Base-by-base conservation (phyloP, 1,140 invertebrate genomes). In the Drosophila lacertosa region DNA sequence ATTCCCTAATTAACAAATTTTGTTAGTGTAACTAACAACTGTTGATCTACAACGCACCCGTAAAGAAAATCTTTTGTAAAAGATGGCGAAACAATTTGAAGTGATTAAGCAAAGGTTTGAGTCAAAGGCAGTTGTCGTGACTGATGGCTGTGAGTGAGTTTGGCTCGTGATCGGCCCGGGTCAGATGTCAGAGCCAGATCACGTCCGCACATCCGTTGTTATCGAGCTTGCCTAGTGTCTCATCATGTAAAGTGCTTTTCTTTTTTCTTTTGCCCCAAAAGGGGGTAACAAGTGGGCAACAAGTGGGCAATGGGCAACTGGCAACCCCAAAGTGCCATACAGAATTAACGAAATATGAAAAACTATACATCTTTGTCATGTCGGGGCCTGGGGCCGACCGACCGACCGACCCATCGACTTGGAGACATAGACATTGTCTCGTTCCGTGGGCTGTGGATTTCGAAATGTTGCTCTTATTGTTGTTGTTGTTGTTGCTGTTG, bases 321-420 rank as follows among this genome's bases (percentile, higher is more conserved):
- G 40, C 74, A 53, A 62, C 73, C 65, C 80, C 64, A 77, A 80
- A 84, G 82, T 81, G 77, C 69, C 66, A 77, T 81, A 73, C 47
- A 71, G 63, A 83, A 83, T 84, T 83, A 83, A 83, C 75, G 45
- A 71, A 74, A 64, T 62, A 54, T 82, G 76, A 77, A 64, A 80
- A 80, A 77, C 73, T 74, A 86, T 86, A 84, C 68, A 74, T 86
- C 82, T 86, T 88, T 63, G 68, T 86, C 76, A 77, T 68, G 45
- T 4, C 51, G 45, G 57, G 57, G 18, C 9, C 33, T 33, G 53
- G 42, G 29, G 58, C 45, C 33, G 57, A 48, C 42, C 62, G 68
- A n/a, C n/a, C n/a, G n/a, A n/a, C n/a, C n/a, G n/a, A n/a, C n/a
- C n/a, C n/a, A n/a, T n/a, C n/a, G n/a, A 77, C 76, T 77, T 77